Evolutionary conservation across 2,888 invertebrate genomes (phyloP).

Genomic region (Cristatella mucedo): DNA sequence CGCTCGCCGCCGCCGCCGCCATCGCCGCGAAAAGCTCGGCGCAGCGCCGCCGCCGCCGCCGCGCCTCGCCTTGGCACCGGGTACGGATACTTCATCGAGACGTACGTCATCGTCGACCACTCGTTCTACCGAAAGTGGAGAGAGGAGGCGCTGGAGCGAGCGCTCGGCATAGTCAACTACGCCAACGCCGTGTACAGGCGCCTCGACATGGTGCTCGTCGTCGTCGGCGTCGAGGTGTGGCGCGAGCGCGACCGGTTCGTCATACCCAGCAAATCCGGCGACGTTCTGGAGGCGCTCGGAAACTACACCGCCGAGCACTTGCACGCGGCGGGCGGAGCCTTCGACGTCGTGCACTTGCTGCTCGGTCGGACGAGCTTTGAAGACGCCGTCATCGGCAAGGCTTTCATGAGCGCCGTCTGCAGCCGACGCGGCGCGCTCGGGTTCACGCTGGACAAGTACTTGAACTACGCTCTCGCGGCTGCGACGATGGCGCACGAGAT

Average conservation of each 20-base stretch:
- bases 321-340: slow-evolving; percentile 19
- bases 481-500: slow-evolving; percentile 95
- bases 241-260: slow-evolving; percentile 67
- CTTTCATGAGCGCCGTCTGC: too few species aligned
- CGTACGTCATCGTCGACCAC: slow-evolving; percentile 32
- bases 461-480: slow-evolving; percentile 49
- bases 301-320: slow-evolving; percentile 87
- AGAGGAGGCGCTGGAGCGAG: not conserved
- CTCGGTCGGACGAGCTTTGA: too few species aligned
- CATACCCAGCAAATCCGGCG: slow-evolving; percentile 66
- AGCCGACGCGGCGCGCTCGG: not conserved
- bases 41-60: too few species aligned
- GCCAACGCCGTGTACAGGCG: slow-evolving; percentile 61
- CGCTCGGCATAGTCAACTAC: slow-evolving; percentile 1
- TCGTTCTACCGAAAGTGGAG: too few species aligned
- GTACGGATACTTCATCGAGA: too few species aligned
- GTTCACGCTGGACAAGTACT: not conserved
- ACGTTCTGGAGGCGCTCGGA: slow-evolving; percentile 74
- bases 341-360: too few species aligned
- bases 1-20: too few species aligned
- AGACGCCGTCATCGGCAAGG: too few species aligned
- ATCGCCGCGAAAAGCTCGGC: too few species aligned
- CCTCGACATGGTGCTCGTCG: slow-evolving; percentile 80
- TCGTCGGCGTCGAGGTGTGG: slow-evolving; percentile 96
- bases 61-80: too few species aligned